These are phyloP conservation scores for Blastobasis lacticolella DNA, from an alignment of 2,888 invertebrate species.

Conservation along the genomic window DNA sequence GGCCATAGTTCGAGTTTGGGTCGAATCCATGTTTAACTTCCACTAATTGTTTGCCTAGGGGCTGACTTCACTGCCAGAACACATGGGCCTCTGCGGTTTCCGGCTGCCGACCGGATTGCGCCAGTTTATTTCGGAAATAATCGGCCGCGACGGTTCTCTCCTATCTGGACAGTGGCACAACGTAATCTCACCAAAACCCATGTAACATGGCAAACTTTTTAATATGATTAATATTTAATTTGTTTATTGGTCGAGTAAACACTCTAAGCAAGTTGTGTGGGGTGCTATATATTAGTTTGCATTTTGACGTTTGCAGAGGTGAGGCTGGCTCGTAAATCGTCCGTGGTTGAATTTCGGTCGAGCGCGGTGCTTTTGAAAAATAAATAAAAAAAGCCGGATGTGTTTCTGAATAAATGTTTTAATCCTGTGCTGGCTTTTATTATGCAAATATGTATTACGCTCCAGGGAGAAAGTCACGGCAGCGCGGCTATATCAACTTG, in stretches of 20 bases:
- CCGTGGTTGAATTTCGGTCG: too few relatives aligned
- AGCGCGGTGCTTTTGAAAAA: background rate
- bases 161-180: conserved; percentile 25
- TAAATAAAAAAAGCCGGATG: background rate
- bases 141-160: conserved; percentile 16
- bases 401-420: background rate
- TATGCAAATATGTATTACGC: background rate
- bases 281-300: background rate
- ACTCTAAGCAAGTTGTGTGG: background rate
- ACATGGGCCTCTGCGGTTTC: conserved; percentile 23
- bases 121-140: background rate
- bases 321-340: background rate
- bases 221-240: conserved; percentile 53
- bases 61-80: conserved; percentile 25
- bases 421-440: background rate
- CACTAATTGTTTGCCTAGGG: conserved; percentile 56
- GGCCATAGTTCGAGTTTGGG: conserved; percentile 35
- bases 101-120: background rate
- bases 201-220: conserved; percentile 41
- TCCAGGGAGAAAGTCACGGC: background rate
- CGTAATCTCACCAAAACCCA: conserved; percentile 40
- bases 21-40: conserved; percentile 56
- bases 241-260: conserved; percentile 12
- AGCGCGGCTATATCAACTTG: too few relatives aligned
- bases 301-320: background rate